Conservation (phyloP, 2,888 invertebrate genomes). For the Itoplectis maculator region DNA sequence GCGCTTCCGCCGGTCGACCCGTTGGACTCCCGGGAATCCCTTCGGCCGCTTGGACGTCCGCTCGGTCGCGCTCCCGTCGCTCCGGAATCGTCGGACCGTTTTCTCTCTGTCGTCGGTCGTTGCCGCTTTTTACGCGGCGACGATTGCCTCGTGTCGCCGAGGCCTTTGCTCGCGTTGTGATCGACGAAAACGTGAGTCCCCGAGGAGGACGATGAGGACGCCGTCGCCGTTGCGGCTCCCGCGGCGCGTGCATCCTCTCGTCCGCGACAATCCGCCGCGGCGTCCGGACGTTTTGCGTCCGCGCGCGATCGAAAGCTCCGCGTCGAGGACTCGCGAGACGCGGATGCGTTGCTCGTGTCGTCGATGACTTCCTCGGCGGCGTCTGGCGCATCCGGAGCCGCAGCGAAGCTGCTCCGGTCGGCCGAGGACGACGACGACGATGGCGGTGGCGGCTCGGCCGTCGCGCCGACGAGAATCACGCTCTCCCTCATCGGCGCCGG, state of each 20-base stretch:
- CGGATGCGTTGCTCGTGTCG: neutral
- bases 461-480: neutral
- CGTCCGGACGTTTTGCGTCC: conserved; percentile 15
- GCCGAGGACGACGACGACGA: too few species aligned
- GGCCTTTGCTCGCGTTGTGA: conserved; percentile 67
- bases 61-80: neutral
- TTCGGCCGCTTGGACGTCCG: too few species aligned
- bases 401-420: too few species aligned
- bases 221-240: conserved; percentile 30
- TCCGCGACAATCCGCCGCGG: neutral
- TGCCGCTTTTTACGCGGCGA: conserved; percentile 58
- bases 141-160: conserved; percentile 67
- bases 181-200: conserved; percentile 61
- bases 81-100: conserved; percentile 4
- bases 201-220: neutral
- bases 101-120: conserved; percentile 3
- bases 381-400: too few species aligned
- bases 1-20: conserved; percentile 5
- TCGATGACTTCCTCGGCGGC: too few species aligned
- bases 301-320: conserved; percentile 63
- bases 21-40: conserved; percentile 31
- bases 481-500: conserved; percentile 51
- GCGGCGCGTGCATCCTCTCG: neutral
- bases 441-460: neutral
- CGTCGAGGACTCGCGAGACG: conserved; percentile 54